Conservation (phyloP, 2,113 vertebrate genomes). For the Anser cygnoides region DNA sequence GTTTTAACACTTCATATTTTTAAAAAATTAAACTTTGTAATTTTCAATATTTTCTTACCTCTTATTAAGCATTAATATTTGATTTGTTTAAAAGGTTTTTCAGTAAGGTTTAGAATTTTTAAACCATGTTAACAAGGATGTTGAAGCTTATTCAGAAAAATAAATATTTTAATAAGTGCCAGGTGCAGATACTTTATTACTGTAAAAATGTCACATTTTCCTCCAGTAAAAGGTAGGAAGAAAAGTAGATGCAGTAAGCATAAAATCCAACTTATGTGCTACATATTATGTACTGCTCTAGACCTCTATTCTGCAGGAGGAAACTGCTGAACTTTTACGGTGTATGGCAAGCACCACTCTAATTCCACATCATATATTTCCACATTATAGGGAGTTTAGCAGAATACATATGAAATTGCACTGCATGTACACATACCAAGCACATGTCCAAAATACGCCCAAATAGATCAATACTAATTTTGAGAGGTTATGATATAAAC, state of each 20-base stretch:
- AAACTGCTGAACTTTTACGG: background rate
- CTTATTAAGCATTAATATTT: conserved; percentile 73
- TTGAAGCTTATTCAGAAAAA: conserved; percentile 19
- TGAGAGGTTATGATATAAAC: background rate
- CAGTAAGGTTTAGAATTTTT: conserved; percentile 14
- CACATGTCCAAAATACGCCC: background rate
- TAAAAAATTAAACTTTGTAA: conserved; percentile 59
- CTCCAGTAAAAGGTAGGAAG: background rate
- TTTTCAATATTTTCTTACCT: conserved; percentile 54
- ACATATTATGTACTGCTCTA: background rate
- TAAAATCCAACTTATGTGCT: background rate
- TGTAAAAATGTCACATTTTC: background rate
- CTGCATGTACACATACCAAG: background rate
- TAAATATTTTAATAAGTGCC: conserved; percentile 49
- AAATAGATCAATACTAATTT: background rate
- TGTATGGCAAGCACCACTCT: background rate
- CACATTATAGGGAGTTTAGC: background rate
- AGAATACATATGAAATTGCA: background rate
- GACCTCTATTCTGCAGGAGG: background rate
- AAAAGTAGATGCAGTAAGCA: background rate
- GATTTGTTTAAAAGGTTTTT: conserved; percentile 55
- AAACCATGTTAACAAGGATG: conserved; percentile 31
- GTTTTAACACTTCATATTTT: conserved; percentile 59
- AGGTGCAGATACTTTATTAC: conserved; percentile 7
- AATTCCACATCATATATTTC: background rate